Conservation (phyloP, 2,113 vertebrate species). For the Gymnorhina tibicen region DNA sequence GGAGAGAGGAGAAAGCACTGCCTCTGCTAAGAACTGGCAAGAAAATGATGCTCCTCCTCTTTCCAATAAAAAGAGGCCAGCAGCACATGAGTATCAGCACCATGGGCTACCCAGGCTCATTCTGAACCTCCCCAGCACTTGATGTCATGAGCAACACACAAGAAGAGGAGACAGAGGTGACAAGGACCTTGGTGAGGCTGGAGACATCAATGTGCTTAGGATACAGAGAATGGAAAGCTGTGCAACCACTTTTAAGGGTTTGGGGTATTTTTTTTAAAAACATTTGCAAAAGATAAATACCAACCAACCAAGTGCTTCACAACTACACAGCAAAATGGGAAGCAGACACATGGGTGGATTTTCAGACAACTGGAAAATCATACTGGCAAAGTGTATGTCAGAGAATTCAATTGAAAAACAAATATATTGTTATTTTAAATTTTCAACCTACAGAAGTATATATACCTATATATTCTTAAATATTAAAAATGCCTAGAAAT, state of each 20-base stretch:
- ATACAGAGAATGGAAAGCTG: neutral
- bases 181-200: neutral
- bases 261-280: neutral
- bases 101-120: neutral
- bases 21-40: neutral
- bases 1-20: neutral
- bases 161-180: neutral
- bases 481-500: neutral
- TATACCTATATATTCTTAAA: neutral
- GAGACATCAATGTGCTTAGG: neutral
- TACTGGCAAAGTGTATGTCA: neutral
- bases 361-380: neutral
- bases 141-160: neutral
- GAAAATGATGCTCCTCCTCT: neutral
- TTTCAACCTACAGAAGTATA: neutral
- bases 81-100: accelerated
- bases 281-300: neutral
- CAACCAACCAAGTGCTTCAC: neutral
- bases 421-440: neutral
- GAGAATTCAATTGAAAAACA: neutral
- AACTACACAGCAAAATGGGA: neutral
- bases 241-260: neutral
- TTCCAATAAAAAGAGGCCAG: neutral
- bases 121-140: neutral
- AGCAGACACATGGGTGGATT: neutral